phyloP scores from a whole-genome alignment of 1,140 invertebrate genomes.

The Arctopsyche grandis region DNA sequence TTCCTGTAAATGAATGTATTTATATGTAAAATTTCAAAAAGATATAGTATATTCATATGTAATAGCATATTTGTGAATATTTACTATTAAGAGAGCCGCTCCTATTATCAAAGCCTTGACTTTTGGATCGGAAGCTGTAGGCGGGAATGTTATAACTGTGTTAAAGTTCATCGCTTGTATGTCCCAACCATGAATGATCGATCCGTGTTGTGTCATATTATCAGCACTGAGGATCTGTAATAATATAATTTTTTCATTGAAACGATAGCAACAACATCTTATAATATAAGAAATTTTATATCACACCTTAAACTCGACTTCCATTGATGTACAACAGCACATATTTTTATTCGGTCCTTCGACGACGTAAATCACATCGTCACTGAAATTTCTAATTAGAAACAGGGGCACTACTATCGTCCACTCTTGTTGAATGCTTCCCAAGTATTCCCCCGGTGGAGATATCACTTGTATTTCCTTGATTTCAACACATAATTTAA shows the following conservation, averaged over 20 bases:
- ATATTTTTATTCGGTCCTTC: slow-evolving; percentile 64
- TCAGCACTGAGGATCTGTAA: slow-evolving; percentile 62
- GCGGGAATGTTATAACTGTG: slow-evolving; percentile 65
- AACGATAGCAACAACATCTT: too few relatives aligned
- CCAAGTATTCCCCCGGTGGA: slow-evolving; percentile 68
- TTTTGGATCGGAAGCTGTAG: slow-evolving; percentile 63
- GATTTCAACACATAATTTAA: slow-evolving; percentile 50
- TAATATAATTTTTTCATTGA: slow-evolving; percentile 10
- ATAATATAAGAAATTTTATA: not conserved
- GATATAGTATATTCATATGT: not conserved
- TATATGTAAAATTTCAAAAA: not conserved
- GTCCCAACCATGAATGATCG: slow-evolving; percentile 69
- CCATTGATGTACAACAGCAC: slow-evolving; percentile 55
- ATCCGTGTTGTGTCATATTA: slow-evolving; percentile 66
- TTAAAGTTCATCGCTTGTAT: slow-evolving; percentile 66
- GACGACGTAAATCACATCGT: slow-evolving; percentile 65
- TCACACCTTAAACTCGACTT: slow-evolving; percentile 61
- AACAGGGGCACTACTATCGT: slow-evolving; percentile 65
- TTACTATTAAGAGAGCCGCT: slow-evolving; percentile 69
- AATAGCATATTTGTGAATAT: not conserved
- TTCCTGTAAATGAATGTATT: slow-evolving; percentile 60
- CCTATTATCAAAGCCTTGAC: slow-evolving; percentile 68
- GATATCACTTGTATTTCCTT: slow-evolving; percentile 67
- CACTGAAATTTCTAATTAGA: slow-evolving; percentile 63
- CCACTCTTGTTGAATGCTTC: slow-evolving; percentile 66